Percentiles rank a stretch among this genome's conserved stretches.
phyloP scores from a whole-genome alignment of 2,888 invertebrate species.

The Heteropelma amictum region DNA sequence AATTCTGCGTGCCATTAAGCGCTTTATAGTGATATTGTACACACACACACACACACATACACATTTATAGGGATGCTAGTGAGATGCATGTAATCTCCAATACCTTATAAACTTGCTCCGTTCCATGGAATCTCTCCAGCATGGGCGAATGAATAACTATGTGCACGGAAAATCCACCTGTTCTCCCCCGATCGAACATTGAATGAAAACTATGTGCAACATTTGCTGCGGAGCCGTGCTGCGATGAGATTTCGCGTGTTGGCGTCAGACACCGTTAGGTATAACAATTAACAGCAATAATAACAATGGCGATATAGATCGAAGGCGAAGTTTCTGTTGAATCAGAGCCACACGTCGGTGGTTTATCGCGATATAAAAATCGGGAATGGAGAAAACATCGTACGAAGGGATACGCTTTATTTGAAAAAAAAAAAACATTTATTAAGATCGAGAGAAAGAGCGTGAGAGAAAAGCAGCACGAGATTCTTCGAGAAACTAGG shows the following conservation, averaged over 20 bases:
- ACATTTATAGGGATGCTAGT: constrained; percentile 6
- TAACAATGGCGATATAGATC: no score
- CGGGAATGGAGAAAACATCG: no score
- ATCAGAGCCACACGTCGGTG: no score
- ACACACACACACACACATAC: not conserved
- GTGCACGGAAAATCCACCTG: constrained; percentile 1
- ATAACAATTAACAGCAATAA: no score
- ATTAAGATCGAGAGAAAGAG: not conserved
- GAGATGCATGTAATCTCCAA: no score
- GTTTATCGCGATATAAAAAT: no score
- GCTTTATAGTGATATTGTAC: constrained; percentile 11
- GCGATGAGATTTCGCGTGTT: constrained; percentile 2
- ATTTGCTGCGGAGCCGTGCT: constrained; percentile 30
- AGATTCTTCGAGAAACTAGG: not conserved
- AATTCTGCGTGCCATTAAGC: constrained; percentile 43
- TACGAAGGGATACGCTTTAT: no score
- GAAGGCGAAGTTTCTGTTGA: no score
- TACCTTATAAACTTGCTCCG: constrained; percentile 20
- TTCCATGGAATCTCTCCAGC: constrained; percentile 8
- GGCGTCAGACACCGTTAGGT: no score
- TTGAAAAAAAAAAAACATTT: no score
- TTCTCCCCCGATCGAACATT: constrained; percentile 42
- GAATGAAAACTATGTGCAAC: constrained; percentile 50
- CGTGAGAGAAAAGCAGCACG: constrained; percentile 28
- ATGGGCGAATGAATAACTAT: not conserved